A percentile compares a stretch with the other conserved stretches of the same genome.
Evolutionary conservation across 2,113 vertebrate species (phyloP).

Genomic region (Mobula hypostoma): DNA sequence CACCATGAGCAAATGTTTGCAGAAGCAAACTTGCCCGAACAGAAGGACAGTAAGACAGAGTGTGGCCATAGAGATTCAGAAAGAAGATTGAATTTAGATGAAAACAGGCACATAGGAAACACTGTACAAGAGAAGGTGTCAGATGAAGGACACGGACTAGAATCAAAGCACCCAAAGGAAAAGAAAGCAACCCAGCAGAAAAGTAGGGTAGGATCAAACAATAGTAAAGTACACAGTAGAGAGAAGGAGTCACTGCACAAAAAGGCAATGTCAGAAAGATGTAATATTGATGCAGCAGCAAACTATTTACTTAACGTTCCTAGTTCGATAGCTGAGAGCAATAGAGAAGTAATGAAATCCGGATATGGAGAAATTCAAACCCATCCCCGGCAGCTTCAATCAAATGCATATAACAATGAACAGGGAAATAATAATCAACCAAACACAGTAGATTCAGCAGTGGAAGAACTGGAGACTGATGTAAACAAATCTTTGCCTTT

Average conservation of each 20-base stretch:
- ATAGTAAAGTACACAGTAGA: neutral
- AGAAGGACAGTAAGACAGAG: neutral
- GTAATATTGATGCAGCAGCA: slow-evolving; percentile 23
- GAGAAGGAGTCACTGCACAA: neutral
- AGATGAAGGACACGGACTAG: slow-evolving; percentile 8
- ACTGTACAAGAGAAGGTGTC: neutral
- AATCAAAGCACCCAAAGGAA: neutral
- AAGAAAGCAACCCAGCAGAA: neutral
- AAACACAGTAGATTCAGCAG: neutral
- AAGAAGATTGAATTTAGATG: slow-evolving; percentile 13
- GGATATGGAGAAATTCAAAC: neutral
- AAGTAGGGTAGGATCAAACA: neutral
- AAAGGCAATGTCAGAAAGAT: slow-evolving; percentile 1
- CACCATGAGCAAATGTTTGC: neutral
- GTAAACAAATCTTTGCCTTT: neutral
- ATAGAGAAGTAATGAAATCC: slow-evolving; percentile 15
- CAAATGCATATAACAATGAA: neutral
- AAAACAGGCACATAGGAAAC: slow-evolving; percentile 23
- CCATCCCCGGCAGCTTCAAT: neutral
- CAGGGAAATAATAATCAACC: neutral
- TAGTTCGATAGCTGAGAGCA: slow-evolving; percentile 4
- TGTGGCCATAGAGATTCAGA: neutral
- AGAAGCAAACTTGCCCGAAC: neutral
- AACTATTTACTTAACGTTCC: slow-evolving; percentile 20
- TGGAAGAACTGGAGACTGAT: neutral